These are phyloP conservation scores for Kryptolebias marmoratus DNA, from an alignment of 2,113 vertebrate genomes.

Conservation along the genomic window DNA sequence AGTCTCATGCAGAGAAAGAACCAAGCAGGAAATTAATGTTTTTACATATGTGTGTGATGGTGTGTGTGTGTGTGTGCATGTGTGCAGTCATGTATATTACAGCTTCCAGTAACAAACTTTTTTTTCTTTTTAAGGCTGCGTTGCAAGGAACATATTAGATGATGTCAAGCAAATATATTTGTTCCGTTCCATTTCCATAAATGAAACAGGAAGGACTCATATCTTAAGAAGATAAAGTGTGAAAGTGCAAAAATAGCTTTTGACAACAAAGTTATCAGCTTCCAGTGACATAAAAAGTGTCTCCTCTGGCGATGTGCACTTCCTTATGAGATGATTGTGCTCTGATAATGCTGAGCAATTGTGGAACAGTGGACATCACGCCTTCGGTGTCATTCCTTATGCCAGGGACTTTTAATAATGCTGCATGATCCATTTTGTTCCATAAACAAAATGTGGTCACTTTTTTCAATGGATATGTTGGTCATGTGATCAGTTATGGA, in stretches of 20 bases:
- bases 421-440: background rate
- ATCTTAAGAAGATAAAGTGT: background rate
- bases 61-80: too few species aligned
- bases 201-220: too few species aligned
- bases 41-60: conserved; percentile 7
- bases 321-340: too few species aligned
- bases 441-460: background rate
- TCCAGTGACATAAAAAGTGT: background rate
- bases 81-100: background rate
- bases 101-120: background rate
- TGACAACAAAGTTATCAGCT: background rate
- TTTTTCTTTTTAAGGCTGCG: background rate
- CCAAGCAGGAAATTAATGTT: conserved; percentile 48
- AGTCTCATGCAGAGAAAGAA: conserved; percentile 16
- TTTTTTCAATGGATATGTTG: background rate
- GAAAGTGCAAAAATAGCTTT: background rate
- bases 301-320: background rate
- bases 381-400: background rate
- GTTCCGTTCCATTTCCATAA: background rate
- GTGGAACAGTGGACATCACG: too few species aligned
- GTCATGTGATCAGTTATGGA: background rate
- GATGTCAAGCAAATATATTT: background rate
- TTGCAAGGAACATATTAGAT: background rate
- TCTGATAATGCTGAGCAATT: too few species aligned
- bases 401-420: background rate